Evolutionary conservation across 2,888 invertebrate genomes (phyloP), one percentile per base, ranked within the genome.

Genomic region (Lampropteryx suffumata): DNA sequence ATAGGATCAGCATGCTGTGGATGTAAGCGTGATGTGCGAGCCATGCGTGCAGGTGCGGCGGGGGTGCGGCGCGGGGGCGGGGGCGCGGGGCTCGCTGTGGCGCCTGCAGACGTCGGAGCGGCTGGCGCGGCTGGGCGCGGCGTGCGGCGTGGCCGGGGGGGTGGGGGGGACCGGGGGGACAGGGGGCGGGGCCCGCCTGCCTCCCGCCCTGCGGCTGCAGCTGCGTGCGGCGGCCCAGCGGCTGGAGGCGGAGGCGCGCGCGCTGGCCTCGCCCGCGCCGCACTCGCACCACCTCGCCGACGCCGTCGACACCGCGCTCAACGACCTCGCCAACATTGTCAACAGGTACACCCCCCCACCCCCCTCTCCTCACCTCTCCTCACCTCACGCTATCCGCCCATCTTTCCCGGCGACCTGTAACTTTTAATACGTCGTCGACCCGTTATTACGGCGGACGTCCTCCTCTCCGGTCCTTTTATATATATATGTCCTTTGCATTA

Each of bases 61-160:
- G 33, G 67, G 69, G 6, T 41, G 57, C 29, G 67, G 42, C 9
- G 34, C n/a, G 41, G n/a, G 7, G 36, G 53, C 46, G 53, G 36
- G 74, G 27, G 80, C 79, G 6, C 82, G 84, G 61, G 85, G 87
- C 4, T 84, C 85, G 33, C 73, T 85, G 46, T 88, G 89, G 89
- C 83, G 90, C 27, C 76, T 87, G 62, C 87, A 85, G 71, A 81
- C 86, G 55, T 78, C 87, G 28, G 89, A 88, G 76, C 82, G 87
- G 30, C 73, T 96, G 40, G 95, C 96, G 64, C 92, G 95, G 61
- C 92, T 98, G 67, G 95, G 97, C 71, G 93, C 97, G 84, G 93
- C 94, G 67, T 94, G 94, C 63, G 96, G 96, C 70, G 95, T 96
- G 10, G 98, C 98, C 17, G 74, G 69, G 17, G 65, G 47, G 65